Base-by-base conservation (phyloP, 2,113 vertebrate species). In the Cephalopholis sonnerati region DNA sequence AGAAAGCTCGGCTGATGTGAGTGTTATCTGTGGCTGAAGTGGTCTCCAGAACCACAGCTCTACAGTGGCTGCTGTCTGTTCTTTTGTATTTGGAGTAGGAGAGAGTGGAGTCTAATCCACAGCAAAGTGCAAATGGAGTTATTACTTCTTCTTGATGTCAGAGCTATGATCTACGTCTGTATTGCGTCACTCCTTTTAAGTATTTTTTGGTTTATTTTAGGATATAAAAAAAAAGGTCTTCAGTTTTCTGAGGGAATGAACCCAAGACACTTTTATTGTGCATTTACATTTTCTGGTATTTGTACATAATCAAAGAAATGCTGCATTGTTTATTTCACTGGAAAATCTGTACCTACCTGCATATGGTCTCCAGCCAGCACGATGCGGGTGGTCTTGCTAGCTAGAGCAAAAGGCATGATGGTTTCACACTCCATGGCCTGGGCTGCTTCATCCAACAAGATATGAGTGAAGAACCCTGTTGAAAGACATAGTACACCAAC, bases 351-450 rank as follows among this genome's bases (percentile, higher is more conserved):
- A 41, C 64, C 94, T 92, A 99, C 98, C 97, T 99, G 98, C 98
- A 99, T 99, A 70, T 99, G 98, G 93, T 99, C 98, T 93, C 98
- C 98, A 82, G 98, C 98, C 93, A 99, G 94, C 77, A 99, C 98
- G 70, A 99, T 96, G 69, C 98, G 95, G 41, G 98, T 99, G 93
- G 88, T 95, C 92, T 96, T 97, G 93, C 95, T 97, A 71, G 98
- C 98, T 91, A 99, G 93, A 77, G 98, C 98, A 86, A 99, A 96
- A 90, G 98, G 98, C 98, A 99, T 99, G 90, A 99, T 99, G 82
- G 98, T 99, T 95, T 99, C 98, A 78, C 98, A 99, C 96, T 99
- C 98, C 98, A 99, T 99, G 89, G 98, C 98, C 92, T 99, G 98
- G 36, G 98, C 98, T 32, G 98, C 98, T 96, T 99, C 98, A 92